Evolutionary conservation across 2,797 vertebrate genomes (phyloP), one percentile per base, ranked within the genome.

Genomic region (Loriculus beryllinus): DNA sequence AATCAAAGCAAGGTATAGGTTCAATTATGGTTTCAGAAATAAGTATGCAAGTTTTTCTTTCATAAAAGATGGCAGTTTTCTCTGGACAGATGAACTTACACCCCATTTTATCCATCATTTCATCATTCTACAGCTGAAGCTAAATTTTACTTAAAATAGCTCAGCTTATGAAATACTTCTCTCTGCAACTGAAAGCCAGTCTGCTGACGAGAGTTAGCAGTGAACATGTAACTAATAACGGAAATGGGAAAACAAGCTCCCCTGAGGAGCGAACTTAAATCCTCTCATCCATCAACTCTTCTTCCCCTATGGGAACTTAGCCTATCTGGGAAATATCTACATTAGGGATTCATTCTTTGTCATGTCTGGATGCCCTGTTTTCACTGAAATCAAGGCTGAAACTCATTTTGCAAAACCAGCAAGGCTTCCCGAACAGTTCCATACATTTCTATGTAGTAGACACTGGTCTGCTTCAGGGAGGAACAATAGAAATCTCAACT

Each of bases 311-410:
- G 49, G 62, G 6, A 91, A 26, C 18, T 92, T 68, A 52, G 75
- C 7, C 49, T 82, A 88, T 90, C 86, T 95, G 88, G 81, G 56
- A 94, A 84, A 91, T 94, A 93, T 85, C 81, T 52, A 11, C 52
- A 42, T 23, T 9, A 76, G 64, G 65, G 87, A 91, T 91, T 91
- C 80, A 57, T 92, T 93, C 56, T 82, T 87, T 21, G 26, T 67
- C 25, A 22, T 6, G 22, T 43, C 86, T 92, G 86, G 56, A 95
- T 87, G 88, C 93, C 49, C 83, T 81, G 86, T 89, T 96, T 92
- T 82, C 71, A 43, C 43, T 71, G 64, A 92, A 86, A 78, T 90
- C 88, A 94, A 88, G 86, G 80, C 60, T 79, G 77, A 83, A 91
- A 64, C 31, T 81, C 71, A 59, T 85, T 94, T 91, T 81, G 72